Base-by-base conservation (phyloP, 2,888 invertebrate species). In the Drosophila putrida region DNA sequence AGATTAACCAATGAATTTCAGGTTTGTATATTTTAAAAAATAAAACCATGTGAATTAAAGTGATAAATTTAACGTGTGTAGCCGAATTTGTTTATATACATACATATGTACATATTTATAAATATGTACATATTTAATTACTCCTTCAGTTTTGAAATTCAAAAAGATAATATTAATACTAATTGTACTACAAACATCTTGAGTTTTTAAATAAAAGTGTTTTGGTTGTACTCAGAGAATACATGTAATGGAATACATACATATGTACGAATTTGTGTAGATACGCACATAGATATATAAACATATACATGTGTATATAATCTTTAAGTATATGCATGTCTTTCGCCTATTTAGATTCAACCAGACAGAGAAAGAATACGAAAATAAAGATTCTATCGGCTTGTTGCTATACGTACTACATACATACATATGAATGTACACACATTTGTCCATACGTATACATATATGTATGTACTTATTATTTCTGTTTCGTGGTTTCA, bases 321-420 rank as follows among this genome's bases (percentile, higher is more conserved):
- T 20, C 20, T 20, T 20, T 20, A 20, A 20, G 20, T 3, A 20
- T 20, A 20, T 20, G 20, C 3, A 20, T 20, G 20, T 53, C 10
- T 27, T 41, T 55, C 31, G 35, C 58, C 38, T 41, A 55, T 67
- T 61, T 62, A 44, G 47, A 58, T 35, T 47, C 53, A 65, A 50
- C 28, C 43, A 55, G 36, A 20, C 49, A 60, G 36, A 54, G 43
- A 38, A 15, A 65, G n/a, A 65, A 44, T 72, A 61, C 63, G 50
- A 77, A 77, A 77, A 73, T 70, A 60, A 71, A 72, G 58, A 73
- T 70, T 66, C 58, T 58, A 44, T 50, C 53, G 58, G 65, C 49
- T 66, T 59, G 63, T 66, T 71, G 54, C 47, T 60, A 57, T 55
- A 61, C 44, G 31, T 61, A 57, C 60, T 20, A 54, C 51, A 27